Conservation (phyloP, 2,888 invertebrate genomes). For the Myopa tessellatipennis region DNA sequence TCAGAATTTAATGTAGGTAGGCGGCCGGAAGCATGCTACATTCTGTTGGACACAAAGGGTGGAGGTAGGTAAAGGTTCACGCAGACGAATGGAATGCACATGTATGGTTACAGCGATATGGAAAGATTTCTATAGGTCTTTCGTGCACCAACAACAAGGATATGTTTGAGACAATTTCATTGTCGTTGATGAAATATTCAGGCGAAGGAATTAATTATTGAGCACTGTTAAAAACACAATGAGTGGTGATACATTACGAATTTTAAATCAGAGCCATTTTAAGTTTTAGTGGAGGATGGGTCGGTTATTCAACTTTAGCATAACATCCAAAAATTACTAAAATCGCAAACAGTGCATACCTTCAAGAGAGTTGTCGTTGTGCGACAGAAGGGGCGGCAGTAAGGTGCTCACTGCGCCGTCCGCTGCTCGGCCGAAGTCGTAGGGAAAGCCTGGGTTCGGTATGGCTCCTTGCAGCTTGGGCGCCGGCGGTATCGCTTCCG, state of each 20-base stretch:
- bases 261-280: no score
- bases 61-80: no score
- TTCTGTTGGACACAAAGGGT: not conserved
- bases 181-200: no score
- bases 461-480: conserved; percentile 68
- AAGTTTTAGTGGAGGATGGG: not conserved
- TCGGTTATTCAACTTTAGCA: conserved; percentile 10
- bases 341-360: conserved; percentile 54
- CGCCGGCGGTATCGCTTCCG: conserved; percentile 72
- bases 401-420: conserved; percentile 56
- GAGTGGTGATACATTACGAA: no score
- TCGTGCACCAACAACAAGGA: no score
- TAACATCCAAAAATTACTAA: conserved; percentile 25
- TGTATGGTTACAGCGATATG: no score
- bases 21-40: not conserved
- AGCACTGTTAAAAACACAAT: no score
- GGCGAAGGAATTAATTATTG: no score
- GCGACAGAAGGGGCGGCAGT: conserved; percentile 60
- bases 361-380: conserved; percentile 62
- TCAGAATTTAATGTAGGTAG: not conserved
- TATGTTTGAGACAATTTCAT: no score
- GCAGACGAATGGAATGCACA: not conserved
- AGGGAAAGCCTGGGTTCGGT: conserved; percentile 58
- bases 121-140: no score
- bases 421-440: conserved; percentile 54